Evolutionary conservation across 1,140 invertebrate species (phyloP).

Genomic region (Lerema accius): DNA sequence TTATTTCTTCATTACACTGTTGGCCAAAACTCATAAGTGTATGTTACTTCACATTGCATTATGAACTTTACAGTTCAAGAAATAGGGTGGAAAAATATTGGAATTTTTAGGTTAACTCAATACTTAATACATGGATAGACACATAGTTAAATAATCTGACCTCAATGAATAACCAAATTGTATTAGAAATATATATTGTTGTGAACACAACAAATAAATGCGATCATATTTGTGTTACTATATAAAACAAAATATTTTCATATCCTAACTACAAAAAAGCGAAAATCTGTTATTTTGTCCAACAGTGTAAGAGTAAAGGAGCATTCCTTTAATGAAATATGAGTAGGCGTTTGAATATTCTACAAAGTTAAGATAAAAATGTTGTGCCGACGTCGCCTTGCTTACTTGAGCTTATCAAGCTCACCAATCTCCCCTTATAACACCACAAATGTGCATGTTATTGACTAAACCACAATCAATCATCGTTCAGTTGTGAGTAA

Average conservation of each 20-base stretch:
- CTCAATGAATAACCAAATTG: too few relatives aligned
- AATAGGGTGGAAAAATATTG: constrained; percentile 15
- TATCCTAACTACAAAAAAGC: not conserved
- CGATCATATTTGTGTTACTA: not conserved
- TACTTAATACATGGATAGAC: too few relatives aligned
- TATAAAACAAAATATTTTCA: constrained; percentile 1
- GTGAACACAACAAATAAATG: not conserved
- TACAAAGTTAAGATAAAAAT: constrained; percentile 47
- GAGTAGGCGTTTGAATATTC: constrained; percentile 52
- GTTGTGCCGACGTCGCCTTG: constrained; percentile 10
- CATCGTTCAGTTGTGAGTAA: not conserved
- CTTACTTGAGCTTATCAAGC: not conserved
- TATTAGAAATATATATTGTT: constrained; percentile 17
- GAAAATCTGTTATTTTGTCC: constrained; percentile 1
- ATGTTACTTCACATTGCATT: not conserved
- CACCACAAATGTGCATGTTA: not conserved
- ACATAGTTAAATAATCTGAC: too few relatives aligned
- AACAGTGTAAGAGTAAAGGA: constrained; percentile 37
- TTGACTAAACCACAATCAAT: not conserved
- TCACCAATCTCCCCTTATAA: not conserved
- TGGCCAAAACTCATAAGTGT: too few relatives aligned
- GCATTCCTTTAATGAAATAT: constrained; percentile 20
- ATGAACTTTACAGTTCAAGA: not conserved
- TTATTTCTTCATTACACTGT: constrained; percentile 37
- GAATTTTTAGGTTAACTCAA: too few relatives aligned